These are phyloP conservation scores for Ophion ventricosus DNA, from an alignment of 2,888 invertebrate species.

Conservation along the genomic window DNA sequence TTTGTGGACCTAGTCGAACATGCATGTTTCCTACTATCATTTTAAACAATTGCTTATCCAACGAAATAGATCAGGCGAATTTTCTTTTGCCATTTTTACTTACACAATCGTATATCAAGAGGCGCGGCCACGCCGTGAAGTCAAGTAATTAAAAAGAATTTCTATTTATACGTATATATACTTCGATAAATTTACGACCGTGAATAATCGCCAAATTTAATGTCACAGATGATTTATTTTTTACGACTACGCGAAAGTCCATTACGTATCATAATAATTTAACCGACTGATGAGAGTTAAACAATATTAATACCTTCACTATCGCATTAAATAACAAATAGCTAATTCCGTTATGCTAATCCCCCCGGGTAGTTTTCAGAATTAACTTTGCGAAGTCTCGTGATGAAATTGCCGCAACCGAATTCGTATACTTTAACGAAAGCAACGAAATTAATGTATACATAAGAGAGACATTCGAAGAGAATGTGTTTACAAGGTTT, in stretches of 20 bases:
- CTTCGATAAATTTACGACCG: too few relatives aligned
- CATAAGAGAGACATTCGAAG: background rate
- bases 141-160: too few relatives aligned
- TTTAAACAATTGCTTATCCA: background rate
- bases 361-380: slow-evolving; percentile 21
- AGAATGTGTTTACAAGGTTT: background rate
- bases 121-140: background rate
- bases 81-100: slow-evolving; percentile 57
- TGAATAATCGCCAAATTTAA: background rate
- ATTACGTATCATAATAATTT: background rate
- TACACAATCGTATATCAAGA: slow-evolving; percentile 8
- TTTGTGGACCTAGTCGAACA: background rate
- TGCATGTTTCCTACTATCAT: background rate
- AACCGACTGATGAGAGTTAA: slow-evolving; percentile 47
- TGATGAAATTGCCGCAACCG: background rate
- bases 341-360: slow-evolving; percentile 55
- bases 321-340: slow-evolving; percentile 43
- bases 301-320: slow-evolving; percentile 64
- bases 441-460: background rate
- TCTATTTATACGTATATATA: too few relatives aligned
- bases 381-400: slow-evolving; percentile 18
- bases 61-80: background rate
- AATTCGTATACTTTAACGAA: slow-evolving; percentile 44
- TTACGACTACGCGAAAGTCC: background rate
- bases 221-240: background rate